These are phyloP conservation scores for Poecilus cupreus DNA, from an alignment of 2,888 invertebrate genomes.

Conservation along the genomic window DNA sequence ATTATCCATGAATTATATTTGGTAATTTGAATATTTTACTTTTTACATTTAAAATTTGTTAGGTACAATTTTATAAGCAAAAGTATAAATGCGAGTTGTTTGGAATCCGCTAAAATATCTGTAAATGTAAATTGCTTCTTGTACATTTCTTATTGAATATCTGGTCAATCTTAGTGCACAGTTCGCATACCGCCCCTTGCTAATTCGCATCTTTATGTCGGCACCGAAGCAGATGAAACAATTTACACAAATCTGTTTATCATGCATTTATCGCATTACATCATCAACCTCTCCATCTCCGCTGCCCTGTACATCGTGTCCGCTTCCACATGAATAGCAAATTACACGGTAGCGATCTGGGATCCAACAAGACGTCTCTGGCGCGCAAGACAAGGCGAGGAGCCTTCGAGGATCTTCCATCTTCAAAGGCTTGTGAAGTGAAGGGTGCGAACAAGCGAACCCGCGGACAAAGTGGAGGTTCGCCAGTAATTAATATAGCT, in stretches of 20 bases:
- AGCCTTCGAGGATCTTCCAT: not conserved
- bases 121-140: too few species aligned
- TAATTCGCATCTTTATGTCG: not conserved
- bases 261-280: not conserved
- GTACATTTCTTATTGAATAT: too few species aligned
- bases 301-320: not conserved
- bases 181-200: not conserved
- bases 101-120: too few species aligned
- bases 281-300: not conserved
- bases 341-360: conserved; percentile 11
- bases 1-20: too few species aligned
- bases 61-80: too few species aligned
- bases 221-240: not conserved
- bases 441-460: conserved; percentile 1
- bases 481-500: conserved; percentile 44
- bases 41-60: too few species aligned
- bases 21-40: too few species aligned
- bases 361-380: not conserved
- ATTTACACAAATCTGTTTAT: not conserved
- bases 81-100: too few species aligned
- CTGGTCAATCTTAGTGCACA: too few species aligned
- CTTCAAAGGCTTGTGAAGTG: conserved; percentile 41
- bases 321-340: conserved; percentile 47
- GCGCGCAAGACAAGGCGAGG: not conserved
- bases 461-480: conserved; percentile 31